Conservation (phyloP, 1,140 invertebrate species). For the Drosophila equinoxialis region DNA sequence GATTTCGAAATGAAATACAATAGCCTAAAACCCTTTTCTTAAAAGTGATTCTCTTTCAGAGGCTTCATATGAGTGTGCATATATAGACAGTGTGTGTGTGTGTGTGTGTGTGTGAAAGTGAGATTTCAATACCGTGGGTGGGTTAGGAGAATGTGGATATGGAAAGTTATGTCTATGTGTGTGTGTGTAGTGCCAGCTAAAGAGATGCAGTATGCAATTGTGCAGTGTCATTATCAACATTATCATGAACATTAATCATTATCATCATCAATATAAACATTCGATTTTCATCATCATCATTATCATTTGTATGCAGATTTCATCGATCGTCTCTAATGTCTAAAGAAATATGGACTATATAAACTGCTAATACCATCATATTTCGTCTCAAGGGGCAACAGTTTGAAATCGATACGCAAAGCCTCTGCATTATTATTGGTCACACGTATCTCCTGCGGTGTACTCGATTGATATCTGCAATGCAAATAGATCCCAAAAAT, state of each 20-base stretch:
- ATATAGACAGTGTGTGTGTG: not conserved
- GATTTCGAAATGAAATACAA: not conserved
- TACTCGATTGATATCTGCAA: constrained; percentile 70
- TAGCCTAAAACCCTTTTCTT: not conserved
- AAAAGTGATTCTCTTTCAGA: not conserved
- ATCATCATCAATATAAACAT: not conserved
- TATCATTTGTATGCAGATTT: constrained; percentile 6
- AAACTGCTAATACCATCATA: constrained; percentile 83
- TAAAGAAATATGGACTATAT: constrained; percentile 81
- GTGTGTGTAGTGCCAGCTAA: not conserved
- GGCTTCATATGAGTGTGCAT: not conserved
- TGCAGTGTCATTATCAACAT: constrained; percentile 7
- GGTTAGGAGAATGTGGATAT: not conserved
- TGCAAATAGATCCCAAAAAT: not conserved
- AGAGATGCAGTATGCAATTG: constrained; percentile 1
- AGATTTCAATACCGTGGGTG: not conserved
- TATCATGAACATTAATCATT: constrained; percentile 5
- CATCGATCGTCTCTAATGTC: constrained; percentile 55
- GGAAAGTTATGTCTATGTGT: not conserved
- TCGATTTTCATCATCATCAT: not conserved
- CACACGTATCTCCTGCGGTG: constrained; percentile 65
- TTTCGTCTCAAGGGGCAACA: constrained; percentile 69
- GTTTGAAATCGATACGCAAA: constrained; percentile 76
- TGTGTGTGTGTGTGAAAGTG: not conserved
- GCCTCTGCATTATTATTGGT: constrained; percentile 74